phyloP scores from a whole-genome alignment of 2,797 vertebrate genomes.

The Florisuga fusca region DNA sequence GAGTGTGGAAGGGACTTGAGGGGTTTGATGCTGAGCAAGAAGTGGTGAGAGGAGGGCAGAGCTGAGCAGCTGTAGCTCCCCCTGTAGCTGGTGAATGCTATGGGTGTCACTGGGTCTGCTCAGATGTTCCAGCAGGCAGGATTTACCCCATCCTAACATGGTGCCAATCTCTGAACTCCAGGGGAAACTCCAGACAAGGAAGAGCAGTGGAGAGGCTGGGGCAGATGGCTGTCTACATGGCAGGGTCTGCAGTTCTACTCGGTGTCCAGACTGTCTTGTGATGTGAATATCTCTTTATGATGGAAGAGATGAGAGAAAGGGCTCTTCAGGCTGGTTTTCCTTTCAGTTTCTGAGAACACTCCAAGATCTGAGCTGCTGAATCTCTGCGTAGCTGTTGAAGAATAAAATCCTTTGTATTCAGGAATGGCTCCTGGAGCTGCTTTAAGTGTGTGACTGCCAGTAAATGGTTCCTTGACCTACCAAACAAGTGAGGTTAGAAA shows the following conservation, averaged over 20 bases:
- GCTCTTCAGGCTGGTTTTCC: neutral
- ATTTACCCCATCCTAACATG: neutral
- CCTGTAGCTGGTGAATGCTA: neutral
- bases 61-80: neutral
- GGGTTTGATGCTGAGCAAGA: neutral
- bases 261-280: neutral
- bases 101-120: neutral
- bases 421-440: neutral
- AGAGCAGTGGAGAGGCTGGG: neutral
- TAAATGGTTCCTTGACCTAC: constrained; percentile 20
- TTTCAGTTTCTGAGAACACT: neutral
- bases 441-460: neutral
- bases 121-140: neutral
- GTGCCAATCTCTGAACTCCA: neutral
- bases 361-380: neutral
- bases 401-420: constrained; percentile 5
- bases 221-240: neutral
- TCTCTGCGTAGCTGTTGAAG: neutral
- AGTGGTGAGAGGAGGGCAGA: neutral
- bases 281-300: neutral
- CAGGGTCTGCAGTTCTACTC: neutral
- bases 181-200: neutral
- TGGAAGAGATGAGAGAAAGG: neutral
- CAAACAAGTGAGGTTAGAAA: neutral
- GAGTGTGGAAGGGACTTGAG: neutral